phyloP scores from a whole-genome alignment of 2,888 invertebrate genomes.

The Sarcophaga variegata region DNA sequence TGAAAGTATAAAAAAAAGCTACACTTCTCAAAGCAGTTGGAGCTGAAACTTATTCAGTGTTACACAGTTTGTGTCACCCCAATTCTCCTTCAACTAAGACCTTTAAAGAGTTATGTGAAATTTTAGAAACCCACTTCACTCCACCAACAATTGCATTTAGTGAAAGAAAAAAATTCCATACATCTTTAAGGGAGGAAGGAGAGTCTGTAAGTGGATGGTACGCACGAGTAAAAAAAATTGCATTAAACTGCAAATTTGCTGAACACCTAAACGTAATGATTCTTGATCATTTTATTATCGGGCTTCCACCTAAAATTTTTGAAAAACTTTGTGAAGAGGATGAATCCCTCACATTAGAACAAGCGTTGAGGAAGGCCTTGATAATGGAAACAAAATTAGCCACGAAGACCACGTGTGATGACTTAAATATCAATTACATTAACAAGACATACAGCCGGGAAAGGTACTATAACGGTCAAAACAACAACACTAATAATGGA shows the following conservation, averaged over 20 bases:
- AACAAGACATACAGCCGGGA: conserved; percentile 10
- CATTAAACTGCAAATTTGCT: conserved; percentile 11
- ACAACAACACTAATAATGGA: too few relatives aligned
- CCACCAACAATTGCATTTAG: neutral
- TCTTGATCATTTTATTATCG: neutral
- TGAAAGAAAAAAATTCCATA: conserved; percentile 23
- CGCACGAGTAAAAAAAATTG: conserved; percentile 1
- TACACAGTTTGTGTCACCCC: neutral
- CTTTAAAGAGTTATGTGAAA: neutral
- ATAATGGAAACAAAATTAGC: conserved; percentile 39
- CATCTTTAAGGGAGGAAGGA: neutral
- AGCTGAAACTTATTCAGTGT: neutral
- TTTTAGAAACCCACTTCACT: neutral
- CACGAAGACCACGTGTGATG: neutral
- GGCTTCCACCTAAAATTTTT: neutral
- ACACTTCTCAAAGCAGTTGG: neutral
- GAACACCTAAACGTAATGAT: neutral
- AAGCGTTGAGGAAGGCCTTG: conserved; percentile 19
- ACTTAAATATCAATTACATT: conserved; percentile 36
- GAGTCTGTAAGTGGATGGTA: neutral
- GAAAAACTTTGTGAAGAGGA: conserved; percentile 16
- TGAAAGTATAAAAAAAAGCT: neutral
- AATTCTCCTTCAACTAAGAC: neutral
- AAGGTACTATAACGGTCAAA: neutral
- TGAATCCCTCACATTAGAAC: neutral